Conservation (phyloP, 2,113 vertebrate genomes). For the Arizona elegans region DNA sequence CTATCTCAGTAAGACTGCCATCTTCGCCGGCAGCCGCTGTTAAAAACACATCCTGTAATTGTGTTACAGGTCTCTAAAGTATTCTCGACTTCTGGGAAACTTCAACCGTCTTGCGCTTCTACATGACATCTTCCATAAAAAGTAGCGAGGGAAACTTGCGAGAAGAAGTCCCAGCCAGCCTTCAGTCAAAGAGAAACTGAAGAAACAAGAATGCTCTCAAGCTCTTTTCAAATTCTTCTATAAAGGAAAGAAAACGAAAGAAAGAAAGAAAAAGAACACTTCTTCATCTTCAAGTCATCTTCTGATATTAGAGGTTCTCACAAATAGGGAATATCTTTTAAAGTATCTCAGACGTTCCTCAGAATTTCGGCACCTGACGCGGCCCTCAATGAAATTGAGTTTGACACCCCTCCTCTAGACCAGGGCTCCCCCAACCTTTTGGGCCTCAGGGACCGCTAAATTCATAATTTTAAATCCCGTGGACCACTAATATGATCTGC, state of each 20-base stretch:
- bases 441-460: no score
- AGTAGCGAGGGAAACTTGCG: constrained; percentile 79
- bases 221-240: constrained; percentile 22
- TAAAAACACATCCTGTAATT: constrained; percentile 7
- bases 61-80: constrained; percentile 73
- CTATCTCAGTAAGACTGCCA: not conserved
- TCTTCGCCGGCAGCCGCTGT: not conserved
- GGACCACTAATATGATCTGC: no score
- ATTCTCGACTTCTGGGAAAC: constrained; percentile 82
- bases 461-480: no score
- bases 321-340: no score
- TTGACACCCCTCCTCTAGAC: no score
- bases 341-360: no score
- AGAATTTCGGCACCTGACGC: no score
- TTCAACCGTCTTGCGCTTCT: constrained; percentile 76
- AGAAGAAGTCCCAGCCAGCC: constrained; percentile 64
- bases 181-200: constrained; percentile 68
- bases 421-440: no score
- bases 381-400: no score
- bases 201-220: constrained; percentile 74
- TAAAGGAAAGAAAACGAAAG: constrained; percentile 63
- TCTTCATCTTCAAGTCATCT: constrained; percentile 41
- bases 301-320: no score
- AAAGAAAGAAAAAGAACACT: constrained; percentile 25
- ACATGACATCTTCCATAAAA: constrained; percentile 79